These are phyloP conservation scores for Gastracanthus pulcherrimus DNA, from an alignment of 2,888 invertebrate genomes.

Conservation along the genomic window DNA sequence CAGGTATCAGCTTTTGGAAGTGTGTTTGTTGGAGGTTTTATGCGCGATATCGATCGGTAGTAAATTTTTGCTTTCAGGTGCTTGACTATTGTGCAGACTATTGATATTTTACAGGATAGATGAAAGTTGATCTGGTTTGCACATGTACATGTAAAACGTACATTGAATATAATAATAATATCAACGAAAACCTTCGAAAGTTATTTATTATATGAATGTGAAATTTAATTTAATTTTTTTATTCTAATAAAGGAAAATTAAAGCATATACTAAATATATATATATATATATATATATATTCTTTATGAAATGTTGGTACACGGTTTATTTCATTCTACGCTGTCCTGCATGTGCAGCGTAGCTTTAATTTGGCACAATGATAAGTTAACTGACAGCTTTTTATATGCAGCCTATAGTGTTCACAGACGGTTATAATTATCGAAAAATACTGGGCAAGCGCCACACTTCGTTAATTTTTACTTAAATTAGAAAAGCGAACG, in stretches of 20 bases:
- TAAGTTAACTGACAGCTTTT: constrained; percentile 1
- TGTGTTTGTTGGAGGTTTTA: too few species aligned
- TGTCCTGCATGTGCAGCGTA: neutral
- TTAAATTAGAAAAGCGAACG: constrained; percentile 17
- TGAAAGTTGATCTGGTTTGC: neutral
- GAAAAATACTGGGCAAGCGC: neutral
- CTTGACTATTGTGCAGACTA: neutral
- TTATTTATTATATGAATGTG: too few species aligned
- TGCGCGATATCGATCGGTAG: neutral
- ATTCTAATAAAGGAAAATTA: too few species aligned
- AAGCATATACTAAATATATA: too few species aligned
- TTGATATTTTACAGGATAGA: neutral
- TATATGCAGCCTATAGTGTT: neutral
- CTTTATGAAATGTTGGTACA: too few species aligned
- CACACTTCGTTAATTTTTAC: neutral
- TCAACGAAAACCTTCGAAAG: too few species aligned
- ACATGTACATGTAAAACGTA: neutral
- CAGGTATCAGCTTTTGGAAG: neutral
- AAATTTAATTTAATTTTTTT: too few species aligned
- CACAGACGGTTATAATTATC: too few species aligned
- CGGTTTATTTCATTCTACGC: too few species aligned
- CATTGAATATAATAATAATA: too few species aligned
- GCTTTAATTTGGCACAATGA: neutral
- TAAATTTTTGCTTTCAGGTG: neutral
- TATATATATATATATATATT: too few species aligned